Conservation (phyloP, 1,140 invertebrate species). For the Octopus sinensis region DNA sequence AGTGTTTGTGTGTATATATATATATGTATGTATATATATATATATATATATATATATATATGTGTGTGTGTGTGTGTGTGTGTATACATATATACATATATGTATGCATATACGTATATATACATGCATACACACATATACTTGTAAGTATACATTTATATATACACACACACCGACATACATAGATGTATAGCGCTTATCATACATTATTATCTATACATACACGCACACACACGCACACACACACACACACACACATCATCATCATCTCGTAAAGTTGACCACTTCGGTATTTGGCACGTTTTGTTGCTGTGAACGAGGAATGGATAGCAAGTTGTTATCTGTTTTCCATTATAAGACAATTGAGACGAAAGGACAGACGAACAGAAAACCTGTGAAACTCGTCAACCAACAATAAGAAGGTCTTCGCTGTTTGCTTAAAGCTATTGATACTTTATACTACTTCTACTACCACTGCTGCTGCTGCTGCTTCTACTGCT, state of each 20-base stretch:
- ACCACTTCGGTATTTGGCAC: no score
- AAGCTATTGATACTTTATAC: no score
- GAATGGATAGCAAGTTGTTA: no score
- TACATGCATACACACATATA: background rate
- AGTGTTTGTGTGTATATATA: background rate
- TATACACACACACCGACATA: background rate
- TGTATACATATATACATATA: background rate
- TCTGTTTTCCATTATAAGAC: no score
- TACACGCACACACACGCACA: background rate
- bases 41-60: background rate
- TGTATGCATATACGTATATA: background rate
- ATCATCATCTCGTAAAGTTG: background rate
- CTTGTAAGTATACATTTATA: background rate
- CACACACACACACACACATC: background rate
- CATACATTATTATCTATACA: background rate
- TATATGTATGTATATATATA: background rate
- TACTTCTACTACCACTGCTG: no score
- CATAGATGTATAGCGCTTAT: background rate
- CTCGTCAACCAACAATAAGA: no score
- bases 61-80: background rate
- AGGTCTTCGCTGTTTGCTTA: no score
- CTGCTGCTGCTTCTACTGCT: no score
- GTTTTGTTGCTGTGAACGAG: no score
- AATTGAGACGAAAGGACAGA: no score
- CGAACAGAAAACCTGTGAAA: no score